These are phyloP conservation scores for Caenorhabditis imperialis DNA, from an alignment of 2,888 invertebrate genomes.

Conservation along the genomic window DNA sequence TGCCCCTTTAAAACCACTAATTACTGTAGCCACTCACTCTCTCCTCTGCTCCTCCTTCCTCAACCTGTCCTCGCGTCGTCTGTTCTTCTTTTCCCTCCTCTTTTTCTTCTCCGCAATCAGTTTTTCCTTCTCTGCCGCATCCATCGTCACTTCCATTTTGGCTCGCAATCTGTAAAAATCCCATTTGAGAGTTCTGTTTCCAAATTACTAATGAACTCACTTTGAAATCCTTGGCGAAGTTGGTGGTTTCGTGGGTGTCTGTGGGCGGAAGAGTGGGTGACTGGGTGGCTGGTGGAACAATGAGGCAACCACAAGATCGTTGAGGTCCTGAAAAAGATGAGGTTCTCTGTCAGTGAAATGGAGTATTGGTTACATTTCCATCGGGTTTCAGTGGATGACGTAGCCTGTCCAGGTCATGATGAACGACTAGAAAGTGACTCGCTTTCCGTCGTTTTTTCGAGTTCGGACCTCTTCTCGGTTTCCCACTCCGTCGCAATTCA, in stretches of 20 bases:
- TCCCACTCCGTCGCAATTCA: conserved; percentile 73
- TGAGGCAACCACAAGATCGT: conserved; percentile 46
- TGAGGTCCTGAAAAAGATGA: conserved; percentile 24
- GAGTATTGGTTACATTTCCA: conserved; percentile 30
- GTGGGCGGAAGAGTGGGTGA: conserved; percentile 32
- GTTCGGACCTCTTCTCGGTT: conserved; percentile 68
- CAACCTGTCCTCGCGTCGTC: conserved; percentile 30
- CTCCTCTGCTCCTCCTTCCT: conserved; percentile 46
- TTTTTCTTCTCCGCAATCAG: conserved; percentile 7
- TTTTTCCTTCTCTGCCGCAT: not conserved
- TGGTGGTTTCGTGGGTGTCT: conserved; percentile 29
- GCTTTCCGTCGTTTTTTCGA: conserved; percentile 69
- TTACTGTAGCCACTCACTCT: conserved; percentile 31
- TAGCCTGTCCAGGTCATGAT: conserved; percentile 39
- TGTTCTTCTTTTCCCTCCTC: conserved; percentile 5
- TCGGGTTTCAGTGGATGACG: conserved; percentile 11
- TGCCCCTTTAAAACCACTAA: too few relatives aligned
- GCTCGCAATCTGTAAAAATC: conserved; percentile 52
- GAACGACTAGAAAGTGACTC: conserved; percentile 51
- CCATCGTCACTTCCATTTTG: conserved; percentile 32
- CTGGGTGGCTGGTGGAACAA: conserved; percentile 57
- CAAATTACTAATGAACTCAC: conserved; percentile 7
- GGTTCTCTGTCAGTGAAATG: not conserved
- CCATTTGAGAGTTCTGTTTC: too few relatives aligned
- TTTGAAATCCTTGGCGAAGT: conserved; percentile 52